Conservation (phyloP, 1,140 invertebrate genomes). For the Bombus picipes region DNA sequence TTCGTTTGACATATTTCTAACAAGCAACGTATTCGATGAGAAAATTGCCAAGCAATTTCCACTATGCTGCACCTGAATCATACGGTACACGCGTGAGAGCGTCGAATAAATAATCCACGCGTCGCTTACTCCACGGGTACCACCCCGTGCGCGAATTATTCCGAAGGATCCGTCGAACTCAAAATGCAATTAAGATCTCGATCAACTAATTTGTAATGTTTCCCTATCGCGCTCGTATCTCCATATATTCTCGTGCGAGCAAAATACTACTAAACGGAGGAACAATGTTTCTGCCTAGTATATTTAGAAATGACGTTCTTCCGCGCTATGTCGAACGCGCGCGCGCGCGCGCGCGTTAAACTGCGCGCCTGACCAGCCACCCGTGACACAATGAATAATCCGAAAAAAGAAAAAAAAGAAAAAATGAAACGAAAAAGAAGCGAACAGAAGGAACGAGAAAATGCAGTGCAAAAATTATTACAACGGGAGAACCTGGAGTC, state of each 20-base stretch:
- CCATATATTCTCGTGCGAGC: background rate
- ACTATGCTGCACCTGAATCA: no score
- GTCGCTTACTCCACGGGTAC: background rate
- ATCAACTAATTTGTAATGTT: constrained; percentile 40
- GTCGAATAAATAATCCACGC: constrained; percentile 22
- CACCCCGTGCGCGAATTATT: background rate
- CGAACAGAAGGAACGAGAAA: background rate
- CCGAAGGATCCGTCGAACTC: constrained; percentile 8
- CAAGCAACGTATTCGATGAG: no score
- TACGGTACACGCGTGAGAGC: background rate
- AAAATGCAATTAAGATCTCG: constrained; percentile 38
- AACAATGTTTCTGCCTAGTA: constrained; percentile 26
- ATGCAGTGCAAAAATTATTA: background rate
- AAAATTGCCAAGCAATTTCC: background rate
- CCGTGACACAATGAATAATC: constrained; percentile 27
- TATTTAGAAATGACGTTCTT: constrained; percentile 36
- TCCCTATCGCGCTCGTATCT: constrained; percentile 35
- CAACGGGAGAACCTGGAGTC: background rate
- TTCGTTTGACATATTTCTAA: background rate
- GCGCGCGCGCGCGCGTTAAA: constrained; percentile 9
- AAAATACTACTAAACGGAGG: background rate
- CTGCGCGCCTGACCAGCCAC: constrained; percentile 7
- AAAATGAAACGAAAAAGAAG: background rate
- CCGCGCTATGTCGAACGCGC: background rate
- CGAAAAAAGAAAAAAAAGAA: background rate